A percentile compares a stretch with the other conserved stretches of the same genome.
Evolutionary conservation across 2,888 invertebrate species (phyloP).

Genomic region (Sisyra nigra): DNA sequence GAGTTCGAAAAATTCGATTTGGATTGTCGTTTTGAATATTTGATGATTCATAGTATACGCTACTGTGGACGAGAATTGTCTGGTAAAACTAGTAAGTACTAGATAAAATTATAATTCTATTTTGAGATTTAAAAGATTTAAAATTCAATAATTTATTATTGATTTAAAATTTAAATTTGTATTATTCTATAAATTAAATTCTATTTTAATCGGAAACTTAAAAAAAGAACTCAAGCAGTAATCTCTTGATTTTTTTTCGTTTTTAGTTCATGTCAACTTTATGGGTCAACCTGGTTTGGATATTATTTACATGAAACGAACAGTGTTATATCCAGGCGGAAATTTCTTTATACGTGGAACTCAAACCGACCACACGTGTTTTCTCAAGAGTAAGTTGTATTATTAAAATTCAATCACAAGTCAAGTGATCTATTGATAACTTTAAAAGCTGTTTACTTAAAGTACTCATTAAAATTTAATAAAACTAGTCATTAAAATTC

Average conservation of each 20-base stretch:
- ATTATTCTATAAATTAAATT: no score
- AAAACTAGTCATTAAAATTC: no score
- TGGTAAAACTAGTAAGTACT: constrained; percentile 19
- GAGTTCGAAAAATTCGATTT: constrained; percentile 21
- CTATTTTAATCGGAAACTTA: no score
- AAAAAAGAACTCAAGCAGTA: no score
- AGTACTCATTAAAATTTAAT: no score
- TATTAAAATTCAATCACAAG: no score
- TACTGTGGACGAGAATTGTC: constrained; percentile 21
- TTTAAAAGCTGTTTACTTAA: no score
- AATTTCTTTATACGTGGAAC: not conserved
- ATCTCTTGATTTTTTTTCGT: no score
- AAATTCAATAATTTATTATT: not conserved
- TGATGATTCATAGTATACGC: constrained; percentile 19
- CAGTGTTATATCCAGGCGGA: not conserved
- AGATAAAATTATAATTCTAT: not conserved
- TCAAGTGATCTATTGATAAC: no score
- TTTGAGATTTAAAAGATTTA: not conserved
- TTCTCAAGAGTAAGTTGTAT: no score
- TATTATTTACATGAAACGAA: constrained; percentile 11
- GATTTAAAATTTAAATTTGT: not conserved
- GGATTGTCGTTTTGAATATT: constrained; percentile 20
- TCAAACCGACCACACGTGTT: not conserved
- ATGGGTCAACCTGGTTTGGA: constrained; percentile 10
- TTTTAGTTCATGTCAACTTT: constrained; percentile 14